Evolutionary conservation across 2,797 vertebrate genomes (phyloP), one percentile per base, ranked within the genome.

Genomic region (Malurus splendens): DNA sequence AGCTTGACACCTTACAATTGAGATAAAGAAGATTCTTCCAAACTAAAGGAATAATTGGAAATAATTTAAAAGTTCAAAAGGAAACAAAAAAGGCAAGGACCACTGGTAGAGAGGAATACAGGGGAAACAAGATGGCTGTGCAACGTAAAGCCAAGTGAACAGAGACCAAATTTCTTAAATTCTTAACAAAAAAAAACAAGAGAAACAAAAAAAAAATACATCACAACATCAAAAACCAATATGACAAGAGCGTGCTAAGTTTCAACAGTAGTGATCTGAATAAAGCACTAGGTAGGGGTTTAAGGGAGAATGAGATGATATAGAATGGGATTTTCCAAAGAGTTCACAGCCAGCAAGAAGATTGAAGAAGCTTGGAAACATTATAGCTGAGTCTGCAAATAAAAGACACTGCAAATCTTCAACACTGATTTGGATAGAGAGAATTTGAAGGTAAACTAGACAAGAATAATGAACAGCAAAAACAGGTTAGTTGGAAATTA

Each of bases 131-230:
- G 4, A 38, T 12, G 9, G 47, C 3, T 30, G 47, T 33, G 10
- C 39, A 45, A 50, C 10, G 2, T 10, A 86, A 65, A 18, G 4
- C 12, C n/a, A 71, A 39, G 9, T 11, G 7, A 76, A 27, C 2
- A 47, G 32, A 14, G 14, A n/a, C 6, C 3, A 54, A 27, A 56
- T 42, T 62, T 56, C 20, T 66, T 76, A 59, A 68, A 73, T 42
- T 79, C 33, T 76, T 81, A 36, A 67, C 5, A 74, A 33, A 1
- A 0, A 56, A 68, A 68, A 68, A 10, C 4, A 48, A 50, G 6
- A 22, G 4, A 2, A 2, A 20, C 47, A 6, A 36, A 12, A 7
- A 10, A 38, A 38, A 18, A 65, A 48, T 1, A 22, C 4, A 48
- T 20, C 45, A 52, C 8, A 84, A 48, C 5, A 54, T 20, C 9